Evolutionary conservation across 2,797 vertebrate species (phyloP).

Genomic region (Sorex maritimensis): DNA sequence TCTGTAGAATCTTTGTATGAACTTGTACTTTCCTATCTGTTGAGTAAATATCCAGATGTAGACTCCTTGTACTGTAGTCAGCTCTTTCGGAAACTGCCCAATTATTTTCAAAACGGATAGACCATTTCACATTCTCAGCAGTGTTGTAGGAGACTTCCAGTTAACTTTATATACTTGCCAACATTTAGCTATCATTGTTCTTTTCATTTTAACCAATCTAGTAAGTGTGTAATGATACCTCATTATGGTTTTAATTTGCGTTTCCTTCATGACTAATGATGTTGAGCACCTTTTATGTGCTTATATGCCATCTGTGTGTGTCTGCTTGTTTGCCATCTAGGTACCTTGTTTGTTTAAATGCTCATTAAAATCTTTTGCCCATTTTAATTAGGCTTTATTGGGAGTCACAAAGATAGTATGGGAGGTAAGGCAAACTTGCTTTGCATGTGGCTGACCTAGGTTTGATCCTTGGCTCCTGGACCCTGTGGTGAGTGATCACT

Average conservation of each 20-base stretch:
- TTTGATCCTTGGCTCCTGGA: too few relatives aligned
- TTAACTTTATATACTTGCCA: background rate
- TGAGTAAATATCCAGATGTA: background rate
- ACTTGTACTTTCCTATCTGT: slow-evolving; percentile 2
- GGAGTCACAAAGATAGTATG: too few relatives aligned
- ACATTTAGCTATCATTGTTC: background rate
- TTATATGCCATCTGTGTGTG: background rate
- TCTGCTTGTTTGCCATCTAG: slow-evolving; percentile 20
- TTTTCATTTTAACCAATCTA: slow-evolving; percentile 22
- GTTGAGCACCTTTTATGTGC: background rate
- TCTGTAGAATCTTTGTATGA: background rate
- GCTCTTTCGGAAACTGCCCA: background rate
- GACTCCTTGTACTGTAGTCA: background rate
- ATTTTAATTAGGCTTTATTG: background rate
- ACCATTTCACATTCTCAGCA: background rate
- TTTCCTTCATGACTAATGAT: background rate
- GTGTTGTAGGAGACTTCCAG: background rate
- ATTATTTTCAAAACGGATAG: background rate
- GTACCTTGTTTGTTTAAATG: background rate
- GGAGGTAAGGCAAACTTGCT: too few relatives aligned
- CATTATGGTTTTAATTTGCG: slow-evolving; percentile 4
- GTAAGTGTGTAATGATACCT: background rate
- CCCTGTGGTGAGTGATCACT: too few relatives aligned
- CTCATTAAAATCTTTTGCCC: background rate
- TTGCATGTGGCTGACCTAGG: too few relatives aligned